phyloP scores from a whole-genome alignment of 1,140 invertebrate genomes.

The Nylanderia fulva region DNA sequence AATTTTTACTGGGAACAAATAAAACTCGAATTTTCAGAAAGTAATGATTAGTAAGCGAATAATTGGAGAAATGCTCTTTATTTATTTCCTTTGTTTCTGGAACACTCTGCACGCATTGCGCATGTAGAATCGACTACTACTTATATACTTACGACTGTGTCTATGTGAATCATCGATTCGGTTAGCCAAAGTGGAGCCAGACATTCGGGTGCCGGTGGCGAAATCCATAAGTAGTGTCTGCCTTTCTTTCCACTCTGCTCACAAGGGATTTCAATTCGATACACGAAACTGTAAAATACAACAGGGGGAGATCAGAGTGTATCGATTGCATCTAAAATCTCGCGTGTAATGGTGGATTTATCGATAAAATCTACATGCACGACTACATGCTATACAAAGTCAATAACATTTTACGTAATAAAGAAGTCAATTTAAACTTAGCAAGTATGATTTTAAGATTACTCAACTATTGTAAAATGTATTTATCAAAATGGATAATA shows the following conservation, averaged over 20 bases:
- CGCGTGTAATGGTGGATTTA: neutral
- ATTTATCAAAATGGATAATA: no score
- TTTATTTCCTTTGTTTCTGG: neutral
- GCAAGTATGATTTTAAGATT: no score
- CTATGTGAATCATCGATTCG: conserved; percentile 55
- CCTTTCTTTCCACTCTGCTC: neutral
- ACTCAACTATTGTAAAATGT: no score
- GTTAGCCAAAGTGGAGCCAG: conserved; percentile 60
- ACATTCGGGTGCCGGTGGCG: conserved; percentile 55
- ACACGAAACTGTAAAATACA: neutral
- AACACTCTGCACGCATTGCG: neutral
- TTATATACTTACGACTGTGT: neutral
- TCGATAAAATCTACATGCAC: neutral
- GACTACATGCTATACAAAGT: no score
- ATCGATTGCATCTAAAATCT: neutral
- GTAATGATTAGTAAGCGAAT: neutral
- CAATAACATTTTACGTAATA: neutral
- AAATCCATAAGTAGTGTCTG: conserved; percentile 34
- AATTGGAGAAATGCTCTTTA: neutral
- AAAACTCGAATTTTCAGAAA: neutral
- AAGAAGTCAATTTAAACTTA: neutral
- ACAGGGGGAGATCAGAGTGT: neutral
- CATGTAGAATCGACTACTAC: neutral
- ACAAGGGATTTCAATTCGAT: neutral
- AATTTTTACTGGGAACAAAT: neutral